Evolutionary conservation across 1,140 invertebrate species (phyloP).

Genomic region (Lucilia cuprina): DNA sequence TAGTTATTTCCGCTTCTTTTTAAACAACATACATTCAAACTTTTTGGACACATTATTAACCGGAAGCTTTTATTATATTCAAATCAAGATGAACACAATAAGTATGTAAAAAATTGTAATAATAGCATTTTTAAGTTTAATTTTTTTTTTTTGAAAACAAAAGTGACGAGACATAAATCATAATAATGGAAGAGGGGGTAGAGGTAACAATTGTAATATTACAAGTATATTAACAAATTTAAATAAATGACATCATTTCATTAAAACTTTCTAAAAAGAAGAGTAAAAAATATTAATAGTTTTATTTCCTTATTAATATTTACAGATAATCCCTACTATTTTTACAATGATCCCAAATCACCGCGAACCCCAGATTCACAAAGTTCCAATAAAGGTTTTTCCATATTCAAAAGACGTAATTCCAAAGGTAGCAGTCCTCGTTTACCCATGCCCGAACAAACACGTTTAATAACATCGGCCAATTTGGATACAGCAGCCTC

Average conservation of each 20-base stretch:
- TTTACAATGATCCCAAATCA: conserved; percentile 60
- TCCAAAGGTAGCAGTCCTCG: conserved; percentile 55
- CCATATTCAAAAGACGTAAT: conserved; percentile 58
- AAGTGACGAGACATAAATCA: background rate
- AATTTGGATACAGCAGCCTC: conserved; percentile 58
- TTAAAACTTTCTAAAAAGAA: too few relatives aligned
- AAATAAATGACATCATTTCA: background rate
- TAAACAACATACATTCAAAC: too few relatives aligned
- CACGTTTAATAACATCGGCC: conserved; percentile 60
- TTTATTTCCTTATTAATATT: background rate
- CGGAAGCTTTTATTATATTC: conserved; percentile 17
- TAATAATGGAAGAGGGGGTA: too few relatives aligned
- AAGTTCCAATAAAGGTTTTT: conserved; percentile 54
- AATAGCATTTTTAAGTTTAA: background rate
- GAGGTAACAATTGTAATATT: too few relatives aligned
- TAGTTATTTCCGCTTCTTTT: conserved; percentile 7
- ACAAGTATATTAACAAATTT: background rate
- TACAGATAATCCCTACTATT: conserved; percentile 60
- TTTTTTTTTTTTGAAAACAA: background rate
- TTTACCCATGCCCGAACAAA: conserved; percentile 51
- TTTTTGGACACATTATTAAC: background rate
- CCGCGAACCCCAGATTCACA: conserved; percentile 59
- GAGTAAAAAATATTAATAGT: background rate
- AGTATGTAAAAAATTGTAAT: background rate
- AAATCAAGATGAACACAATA: background rate